Conservation (phyloP, 2,797 vertebrate species). For the Sternarchorhynchus goeldii region DNA sequence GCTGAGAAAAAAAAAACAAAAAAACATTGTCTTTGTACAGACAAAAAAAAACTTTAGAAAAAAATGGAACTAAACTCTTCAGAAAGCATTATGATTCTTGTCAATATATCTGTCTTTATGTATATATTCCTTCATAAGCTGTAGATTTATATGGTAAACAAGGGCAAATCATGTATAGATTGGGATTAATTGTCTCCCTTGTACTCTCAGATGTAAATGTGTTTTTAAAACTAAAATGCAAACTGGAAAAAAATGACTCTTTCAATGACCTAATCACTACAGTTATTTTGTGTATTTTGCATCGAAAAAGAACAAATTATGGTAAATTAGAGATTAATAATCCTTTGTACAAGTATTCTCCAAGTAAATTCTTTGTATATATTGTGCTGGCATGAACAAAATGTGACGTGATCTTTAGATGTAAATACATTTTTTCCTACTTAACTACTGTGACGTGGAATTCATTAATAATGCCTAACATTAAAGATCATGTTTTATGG, state of each 20-base stretch:
- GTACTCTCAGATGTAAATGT: constrained; percentile 90
- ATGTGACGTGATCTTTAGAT: constrained; percentile 89
- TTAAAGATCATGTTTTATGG: constrained; percentile 76
- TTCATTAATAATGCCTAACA: constrained; percentile 89
- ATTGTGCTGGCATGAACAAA: constrained; percentile 92
- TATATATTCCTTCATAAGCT: constrained; percentile 82
- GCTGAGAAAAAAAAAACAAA: constrained; percentile 17
- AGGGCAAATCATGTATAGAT: constrained; percentile 88
- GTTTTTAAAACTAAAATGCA: constrained; percentile 80
- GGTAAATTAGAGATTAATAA: constrained; percentile 60
- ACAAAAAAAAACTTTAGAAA: constrained; percentile 37
- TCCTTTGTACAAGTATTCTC: constrained; percentile 82
- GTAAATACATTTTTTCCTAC: constrained; percentile 89
- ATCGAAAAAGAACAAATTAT: constrained; percentile 78
- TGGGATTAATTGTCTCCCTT: constrained; percentile 81
- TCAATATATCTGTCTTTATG: constrained; percentile 60
- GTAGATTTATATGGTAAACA: constrained; percentile 84
- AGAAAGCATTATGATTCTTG: constrained; percentile 49
- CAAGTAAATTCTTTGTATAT: constrained; percentile 85
- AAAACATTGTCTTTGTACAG: constrained; percentile 50
- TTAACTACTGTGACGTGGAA: constrained; percentile 91
- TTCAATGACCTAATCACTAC: constrained; percentile 78
- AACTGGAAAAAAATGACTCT: constrained; percentile 71
- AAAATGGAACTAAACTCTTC: constrained; percentile 45
- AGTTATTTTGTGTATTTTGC: constrained; percentile 84